Evolutionary conservation across 2,888 invertebrate genomes (phyloP).

Genomic region (Synergus itoensis): DNA sequence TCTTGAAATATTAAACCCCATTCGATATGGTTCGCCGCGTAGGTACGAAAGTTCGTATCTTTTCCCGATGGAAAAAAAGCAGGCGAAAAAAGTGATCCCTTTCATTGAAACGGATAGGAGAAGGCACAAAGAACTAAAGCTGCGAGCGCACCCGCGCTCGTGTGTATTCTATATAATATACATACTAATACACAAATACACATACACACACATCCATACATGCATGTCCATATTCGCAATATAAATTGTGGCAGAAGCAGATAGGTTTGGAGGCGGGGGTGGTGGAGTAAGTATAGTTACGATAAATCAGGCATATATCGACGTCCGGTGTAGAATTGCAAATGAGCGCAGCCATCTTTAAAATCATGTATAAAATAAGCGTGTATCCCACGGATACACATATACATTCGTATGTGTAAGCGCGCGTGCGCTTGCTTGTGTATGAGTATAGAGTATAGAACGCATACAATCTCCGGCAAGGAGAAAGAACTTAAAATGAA

Average conservation of each 20-base stretch:
- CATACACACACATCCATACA: background rate
- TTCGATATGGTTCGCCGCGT: constrained; percentile 52
- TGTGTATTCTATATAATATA: constrained; percentile 47
- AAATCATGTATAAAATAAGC: constrained; percentile 69
- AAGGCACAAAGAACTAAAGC: constrained; percentile 50
- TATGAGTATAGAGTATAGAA: constrained; percentile 51
- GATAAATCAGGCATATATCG: constrained; percentile 77
- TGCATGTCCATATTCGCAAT: constrained; percentile 32
- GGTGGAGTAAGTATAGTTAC: constrained; percentile 71
- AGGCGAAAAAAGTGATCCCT: constrained; percentile 50
- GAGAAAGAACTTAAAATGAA: constrained; percentile 78
- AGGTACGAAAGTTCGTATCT: constrained; percentile 48
- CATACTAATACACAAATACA: constrained; percentile 37
- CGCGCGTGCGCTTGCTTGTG: constrained; percentile 19
- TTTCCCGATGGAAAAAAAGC: constrained; percentile 47
- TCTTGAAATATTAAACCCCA: constrained; percentile 55
- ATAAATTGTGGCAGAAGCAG: constrained; percentile 41
- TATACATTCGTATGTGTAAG: constrained; percentile 13
- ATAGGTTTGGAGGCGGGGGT: constrained; percentile 54
- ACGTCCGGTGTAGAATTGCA: constrained; percentile 77
- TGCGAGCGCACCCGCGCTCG: constrained; percentile 35
- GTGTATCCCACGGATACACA: constrained; percentile 53
- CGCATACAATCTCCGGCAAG: constrained; percentile 71
- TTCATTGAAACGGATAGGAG: constrained; percentile 50
- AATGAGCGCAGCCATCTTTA: constrained; percentile 76